Base-by-base conservation (phyloP, 2,888 invertebrate species). In the Dyspetes luteomarginatus region DNA sequence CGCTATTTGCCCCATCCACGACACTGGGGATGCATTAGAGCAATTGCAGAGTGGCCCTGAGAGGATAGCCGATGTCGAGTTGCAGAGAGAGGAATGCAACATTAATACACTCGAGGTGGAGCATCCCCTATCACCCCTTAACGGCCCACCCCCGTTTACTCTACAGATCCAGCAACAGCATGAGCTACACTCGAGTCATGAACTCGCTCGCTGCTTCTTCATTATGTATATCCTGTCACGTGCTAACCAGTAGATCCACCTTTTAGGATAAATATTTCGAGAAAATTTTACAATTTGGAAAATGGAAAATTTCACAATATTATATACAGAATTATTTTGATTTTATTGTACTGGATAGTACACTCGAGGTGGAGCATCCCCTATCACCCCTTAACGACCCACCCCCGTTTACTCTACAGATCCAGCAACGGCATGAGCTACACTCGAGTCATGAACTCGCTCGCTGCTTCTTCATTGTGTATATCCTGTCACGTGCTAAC, bases 31-130 rank as follows among this genome's bases (percentile, higher is more conserved):
- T 86, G 86, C 87, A 86, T 87, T 86, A 86, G 86, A 86, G 87
- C 85, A 86, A 86, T 87, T 87, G 86, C 86, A 82, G 84, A 86
- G 85, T 86, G 85, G 86, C 82, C 86, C 85, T 84, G 86, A 85
- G 86, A 86, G 85, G 86, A 86, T 86, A 85, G 83, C 85, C 84
- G 83, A 86, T 85, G 85, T 85, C 81, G 84, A 85, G 77, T 84
- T 84, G 84, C 80, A 82, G 79, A 82, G 83, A 83, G 82, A 83
- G 76, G 78, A 85, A 86, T 87, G 84, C 85, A 86, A 87, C 86
- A 87, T 86, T 86, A 85, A 87, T 87, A 86, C 86, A 86, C 80
- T 85, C 85, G 83, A 83, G 83, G 81, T 84, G 43, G 69, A 48
- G 60, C 50, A 71, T 41, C 36, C 41, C 26, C 69, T 55, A 24